Percentiles rank a stretch among this genome's conserved stretches.
Evolutionary conservation across 1,140 invertebrate species (phyloP).

Genomic region (Ctenoplectra terminalis): DNA sequence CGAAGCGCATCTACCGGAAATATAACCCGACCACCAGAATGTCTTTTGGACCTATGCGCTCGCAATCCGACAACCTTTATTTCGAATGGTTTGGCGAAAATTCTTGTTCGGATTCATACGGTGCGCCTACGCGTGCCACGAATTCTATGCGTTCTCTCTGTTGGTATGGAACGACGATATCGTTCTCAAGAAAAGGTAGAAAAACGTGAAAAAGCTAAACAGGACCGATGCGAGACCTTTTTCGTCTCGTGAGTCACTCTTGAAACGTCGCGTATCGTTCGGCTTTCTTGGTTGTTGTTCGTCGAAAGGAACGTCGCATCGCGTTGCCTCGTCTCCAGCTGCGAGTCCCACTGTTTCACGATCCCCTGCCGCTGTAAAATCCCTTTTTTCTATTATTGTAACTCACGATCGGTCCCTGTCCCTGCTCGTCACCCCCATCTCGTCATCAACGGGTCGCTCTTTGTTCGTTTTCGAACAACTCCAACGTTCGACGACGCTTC

Average conservation of each 20-base stretch:
- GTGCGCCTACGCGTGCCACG: too few relatives aligned
- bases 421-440: conserved; percentile 18
- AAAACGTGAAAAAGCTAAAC: neutral
- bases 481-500: neutral
- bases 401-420: conserved; percentile 9
- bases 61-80: neutral
- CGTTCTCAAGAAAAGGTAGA: neutral
- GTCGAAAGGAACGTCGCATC: conserved; percentile 29
- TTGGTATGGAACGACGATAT: too few relatives aligned
- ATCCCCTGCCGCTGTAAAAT: conserved; percentile 52
- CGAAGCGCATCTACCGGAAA: conserved; percentile 44
- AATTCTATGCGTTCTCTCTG: neutral
- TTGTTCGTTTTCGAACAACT: neutral
- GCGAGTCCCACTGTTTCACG: conserved; percentile 23
- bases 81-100: neutral
- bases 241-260: conserved; percentile 61
- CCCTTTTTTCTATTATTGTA: conserved; percentile 64
- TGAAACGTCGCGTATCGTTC: conserved; percentile 15
- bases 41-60: neutral
- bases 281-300: conserved; percentile 4
- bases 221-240: too few relatives aligned
- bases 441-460: neutral
- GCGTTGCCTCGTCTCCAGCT: conserved; percentile 57
- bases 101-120: too few relatives aligned
- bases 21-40: conserved; percentile 47